A percentile compares a stretch with the other conserved stretches of the same genome.
These are phyloP conservation scores for Amphipyra berbera DNA, from an alignment of 2,888 invertebrate genomes.

Conservation along the genomic window DNA sequence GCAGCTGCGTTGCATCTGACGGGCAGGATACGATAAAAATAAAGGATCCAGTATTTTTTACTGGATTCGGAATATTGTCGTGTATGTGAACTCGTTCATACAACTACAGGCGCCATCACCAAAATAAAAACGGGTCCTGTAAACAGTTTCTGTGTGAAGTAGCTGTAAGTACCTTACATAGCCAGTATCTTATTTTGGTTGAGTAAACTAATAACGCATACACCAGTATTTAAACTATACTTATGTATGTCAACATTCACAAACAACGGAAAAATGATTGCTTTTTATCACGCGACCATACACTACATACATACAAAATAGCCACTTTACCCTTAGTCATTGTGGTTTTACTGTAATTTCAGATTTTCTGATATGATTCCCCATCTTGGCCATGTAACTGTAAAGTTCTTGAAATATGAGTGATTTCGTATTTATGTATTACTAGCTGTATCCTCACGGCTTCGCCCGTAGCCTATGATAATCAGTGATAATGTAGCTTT, in stretches of 20 bases:
- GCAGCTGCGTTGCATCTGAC: no score
- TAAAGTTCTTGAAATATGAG: constrained; percentile 5
- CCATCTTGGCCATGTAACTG: constrained; percentile 7
- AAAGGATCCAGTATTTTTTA: no score
- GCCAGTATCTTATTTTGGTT: background rate
- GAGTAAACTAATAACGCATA: constrained; percentile 9
- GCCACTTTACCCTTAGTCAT: constrained; percentile 15
- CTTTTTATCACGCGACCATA: constrained; percentile 26
- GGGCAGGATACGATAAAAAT: no score
- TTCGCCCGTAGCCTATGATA: no score
- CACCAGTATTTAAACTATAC: constrained; percentile 1
- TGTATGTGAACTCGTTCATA: no score
- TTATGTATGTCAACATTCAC: constrained; percentile 11
- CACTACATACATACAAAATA: constrained; percentile 10
- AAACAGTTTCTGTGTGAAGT: no score
- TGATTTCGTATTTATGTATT: background rate
- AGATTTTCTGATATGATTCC: constrained; percentile 25
- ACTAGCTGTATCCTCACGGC: no score
- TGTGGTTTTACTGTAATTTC: constrained; percentile 18
- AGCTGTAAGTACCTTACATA: no score
- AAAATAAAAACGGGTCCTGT: no score
- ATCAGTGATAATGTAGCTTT: no score
- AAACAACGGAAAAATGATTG: constrained; percentile 21
- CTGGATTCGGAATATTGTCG: no score
- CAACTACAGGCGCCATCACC: no score